phyloP scores from a whole-genome alignment of 2,888 invertebrate genomes.

The Morpho deidamia region DNA sequence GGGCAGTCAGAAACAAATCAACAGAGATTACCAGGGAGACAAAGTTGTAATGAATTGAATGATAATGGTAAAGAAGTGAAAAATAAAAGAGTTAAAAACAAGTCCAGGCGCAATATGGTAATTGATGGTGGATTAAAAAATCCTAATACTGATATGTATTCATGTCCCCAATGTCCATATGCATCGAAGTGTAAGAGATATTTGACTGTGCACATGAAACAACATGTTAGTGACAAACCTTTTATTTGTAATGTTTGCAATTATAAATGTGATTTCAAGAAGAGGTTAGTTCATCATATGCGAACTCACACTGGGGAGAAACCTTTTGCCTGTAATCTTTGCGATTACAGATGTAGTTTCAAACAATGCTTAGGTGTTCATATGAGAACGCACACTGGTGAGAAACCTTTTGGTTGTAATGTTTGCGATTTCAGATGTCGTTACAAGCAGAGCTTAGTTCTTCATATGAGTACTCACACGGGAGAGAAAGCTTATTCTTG shows the following conservation, averaged over 20 bases:
- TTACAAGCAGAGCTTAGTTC: neutral
- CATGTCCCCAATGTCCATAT: no score
- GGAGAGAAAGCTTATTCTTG: conserved; percentile 22
- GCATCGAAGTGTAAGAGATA: no score
- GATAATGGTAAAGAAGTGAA: no score
- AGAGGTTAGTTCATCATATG: neutral
- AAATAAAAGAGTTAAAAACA: no score
- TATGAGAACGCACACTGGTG: neutral
- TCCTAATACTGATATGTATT: no score
- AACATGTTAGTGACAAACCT: neutral
- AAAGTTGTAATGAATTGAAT: no score
- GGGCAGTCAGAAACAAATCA: no score
- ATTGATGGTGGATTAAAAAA: no score
- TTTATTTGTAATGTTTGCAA: neutral
- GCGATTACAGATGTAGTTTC: neutral
- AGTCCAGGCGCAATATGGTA: no score
- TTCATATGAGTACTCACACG: conserved; percentile 20
- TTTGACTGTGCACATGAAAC: neutral
- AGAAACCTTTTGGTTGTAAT: neutral
- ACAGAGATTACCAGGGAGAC: no score
- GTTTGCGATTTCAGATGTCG: neutral
- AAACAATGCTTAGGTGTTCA: neutral
- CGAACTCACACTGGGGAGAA: neutral
- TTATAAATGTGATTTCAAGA: neutral
- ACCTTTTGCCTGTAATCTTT: neutral